Evolutionary conservation across 2,797 vertebrate species (phyloP), one percentile per base, ranked within the genome.

Genomic region (Scarus forsteni): DNA sequence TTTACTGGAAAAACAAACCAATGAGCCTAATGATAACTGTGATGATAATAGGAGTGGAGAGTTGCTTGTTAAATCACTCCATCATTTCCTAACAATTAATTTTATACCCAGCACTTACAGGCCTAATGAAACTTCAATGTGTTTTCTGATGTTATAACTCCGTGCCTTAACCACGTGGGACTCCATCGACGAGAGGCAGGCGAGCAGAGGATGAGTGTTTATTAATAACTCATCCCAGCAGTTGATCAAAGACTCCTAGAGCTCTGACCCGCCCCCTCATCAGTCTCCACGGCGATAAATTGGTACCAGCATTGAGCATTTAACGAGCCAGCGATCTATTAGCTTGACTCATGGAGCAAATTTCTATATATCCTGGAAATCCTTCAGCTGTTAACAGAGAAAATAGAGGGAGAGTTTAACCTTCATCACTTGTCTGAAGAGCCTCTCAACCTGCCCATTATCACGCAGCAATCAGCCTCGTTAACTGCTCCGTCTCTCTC

Each of bases 361-460:
- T 70, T 65, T 78, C 50, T 61, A 44, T 66, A 50, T 3, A 56
- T 66, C n/a, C 54, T 63, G 62, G 10, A 36, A 74, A 69, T 51
- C 66, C 19, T n/a, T 50, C 42, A 51, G 62, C 51, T 3, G 50
- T 40, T 51, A 54, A 57, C 39, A 58, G 36, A 13, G n/a, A n/a
- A 45, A 5, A 7, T 35, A n/a, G 27, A 55, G 50, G 57, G 39
- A 39, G 27, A 1, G 42, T 15, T 65, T 78, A 79, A 77, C 72
- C 70, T 85, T 71, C 72, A 66, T 60, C 79, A 72, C 79, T 80
- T 54, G 60, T 70, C 71, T 76, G 60, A 83, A 81, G 80, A 73
- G 78, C 57, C 66, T 73, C 72, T 76, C 77, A 73, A 83, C 64
- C 66, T 49, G 67, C 51, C 60, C 54, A 79, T 79, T 77, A 78